Evolutionary conservation across 30 jellyfish, hydroid and myxozoan genomes (phyloP).

Genomic region (Aurelia coerulea): DNA sequence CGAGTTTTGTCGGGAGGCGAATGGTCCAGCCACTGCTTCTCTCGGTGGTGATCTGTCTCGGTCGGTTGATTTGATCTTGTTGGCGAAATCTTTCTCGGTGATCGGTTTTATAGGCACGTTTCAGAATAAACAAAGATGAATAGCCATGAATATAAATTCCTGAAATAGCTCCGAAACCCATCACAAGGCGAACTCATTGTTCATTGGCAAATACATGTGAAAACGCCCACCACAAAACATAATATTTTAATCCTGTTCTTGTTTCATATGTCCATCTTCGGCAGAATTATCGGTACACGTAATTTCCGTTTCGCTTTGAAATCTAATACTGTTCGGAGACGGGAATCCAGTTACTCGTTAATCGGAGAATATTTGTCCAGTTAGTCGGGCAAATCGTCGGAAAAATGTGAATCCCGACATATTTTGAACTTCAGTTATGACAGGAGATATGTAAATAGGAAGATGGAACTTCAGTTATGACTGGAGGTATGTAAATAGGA

Average conservation of each 20-base stretch:
- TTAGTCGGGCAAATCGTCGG: too few species aligned
- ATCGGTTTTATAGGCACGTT: too few species aligned
- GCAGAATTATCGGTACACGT: not conserved
- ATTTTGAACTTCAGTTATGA: too few species aligned
- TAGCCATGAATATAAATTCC: too few species aligned
- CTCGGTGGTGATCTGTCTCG: not conserved
- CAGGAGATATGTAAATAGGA: too few species aligned
- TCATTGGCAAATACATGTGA: conserved; percentile 8
- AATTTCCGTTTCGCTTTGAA: conserved; percentile 9
- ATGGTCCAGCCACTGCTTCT: conserved; percentile 43
- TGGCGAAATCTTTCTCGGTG: not conserved
- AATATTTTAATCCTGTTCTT: too few species aligned
- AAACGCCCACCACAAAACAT: conserved; percentile 18
- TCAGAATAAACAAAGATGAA: too few species aligned
- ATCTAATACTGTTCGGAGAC: conserved; percentile 20
- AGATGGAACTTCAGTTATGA: too few species aligned
- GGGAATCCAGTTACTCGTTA: conserved; percentile 19
- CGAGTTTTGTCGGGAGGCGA: not conserved
- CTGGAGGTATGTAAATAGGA: too few species aligned
- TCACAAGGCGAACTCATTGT: not conserved
- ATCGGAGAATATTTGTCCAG: not conserved
- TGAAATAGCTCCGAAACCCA: too few species aligned
- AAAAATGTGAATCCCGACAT: too few species aligned
- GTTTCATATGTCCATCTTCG: conserved; percentile 3
- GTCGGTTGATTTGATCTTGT: too few species aligned